Conservation (phyloP, 2,797 vertebrate genomes). For the Sebastiscus albofasciatus region DNA sequence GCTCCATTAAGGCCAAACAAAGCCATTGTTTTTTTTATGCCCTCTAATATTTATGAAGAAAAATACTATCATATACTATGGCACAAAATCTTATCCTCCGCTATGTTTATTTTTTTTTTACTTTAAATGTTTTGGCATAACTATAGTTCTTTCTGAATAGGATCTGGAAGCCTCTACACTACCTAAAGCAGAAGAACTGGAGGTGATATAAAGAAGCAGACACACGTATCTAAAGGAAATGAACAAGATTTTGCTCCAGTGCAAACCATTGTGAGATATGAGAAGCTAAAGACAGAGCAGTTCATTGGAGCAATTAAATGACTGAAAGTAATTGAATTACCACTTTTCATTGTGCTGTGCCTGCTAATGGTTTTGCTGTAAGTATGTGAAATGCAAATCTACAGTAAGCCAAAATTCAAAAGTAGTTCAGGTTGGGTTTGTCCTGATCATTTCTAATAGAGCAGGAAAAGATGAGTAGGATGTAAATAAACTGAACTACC, state of each 20-base stretch:
- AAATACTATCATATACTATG: slow-evolving; percentile 80
- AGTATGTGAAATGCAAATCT: not conserved
- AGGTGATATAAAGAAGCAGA: slow-evolving; percentile 26
- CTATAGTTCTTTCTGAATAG: slow-evolving; percentile 65
- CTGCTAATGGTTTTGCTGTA: not conserved
- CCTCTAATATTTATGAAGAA: slow-evolving; percentile 62
- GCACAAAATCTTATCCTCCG: slow-evolving; percentile 81
- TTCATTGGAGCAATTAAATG: slow-evolving; percentile 1
- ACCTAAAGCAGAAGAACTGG: slow-evolving; percentile 44
- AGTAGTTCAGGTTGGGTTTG: not conserved
- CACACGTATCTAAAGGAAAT: slow-evolving; percentile 32
- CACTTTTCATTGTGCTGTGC: not conserved
- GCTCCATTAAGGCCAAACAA: slow-evolving; percentile 66
- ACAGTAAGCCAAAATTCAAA: not conserved
- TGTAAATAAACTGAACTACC: not conserved
- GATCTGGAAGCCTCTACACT: slow-evolving; percentile 60
- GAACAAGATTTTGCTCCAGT: slow-evolving; percentile 83
- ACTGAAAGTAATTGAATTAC: not conserved
- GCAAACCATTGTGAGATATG: slow-evolving; percentile 57
- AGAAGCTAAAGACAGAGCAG: not conserved
- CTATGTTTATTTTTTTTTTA: slow-evolving; percentile 46
- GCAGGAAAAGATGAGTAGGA: not conserved
- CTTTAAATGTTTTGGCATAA: slow-evolving; percentile 75
- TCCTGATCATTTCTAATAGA: not conserved
- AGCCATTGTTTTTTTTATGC: slow-evolving; percentile 48